These are phyloP conservation scores for Drosophila suboccidentalis DNA, from an alignment of 2,888 invertebrate species.

Conservation along the genomic window DNA sequence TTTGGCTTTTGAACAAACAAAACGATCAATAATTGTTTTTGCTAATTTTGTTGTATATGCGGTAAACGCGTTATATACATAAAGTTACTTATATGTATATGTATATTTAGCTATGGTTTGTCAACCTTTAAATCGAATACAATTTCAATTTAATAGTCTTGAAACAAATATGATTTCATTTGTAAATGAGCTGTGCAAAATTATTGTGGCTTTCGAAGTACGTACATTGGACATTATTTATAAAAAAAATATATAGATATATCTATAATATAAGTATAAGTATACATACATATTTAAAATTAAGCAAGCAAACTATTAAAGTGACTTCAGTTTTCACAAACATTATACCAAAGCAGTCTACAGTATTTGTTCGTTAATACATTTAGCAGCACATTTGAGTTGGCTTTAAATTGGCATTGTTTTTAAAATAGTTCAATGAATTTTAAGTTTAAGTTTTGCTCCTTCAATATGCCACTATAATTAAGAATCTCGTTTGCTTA, in stretches of 20 bases:
- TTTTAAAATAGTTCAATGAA: slow-evolving; percentile 1
- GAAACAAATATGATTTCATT: slow-evolving; percentile 1
- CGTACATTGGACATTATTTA: slow-evolving; percentile 47
- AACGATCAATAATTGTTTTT: slow-evolving; percentile 13
- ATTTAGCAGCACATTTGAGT: slow-evolving; percentile 21
- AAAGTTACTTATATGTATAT: not conserved
- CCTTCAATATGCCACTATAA: slow-evolving; percentile 51
- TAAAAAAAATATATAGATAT: slow-evolving; percentile 45
- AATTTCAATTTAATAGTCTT: slow-evolving; percentile 15
- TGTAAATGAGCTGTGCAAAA: slow-evolving; percentile 47
- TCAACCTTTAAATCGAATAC: slow-evolving; percentile 26
- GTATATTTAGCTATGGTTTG: slow-evolving; percentile 18
- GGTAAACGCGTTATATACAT: slow-evolving; percentile 7
- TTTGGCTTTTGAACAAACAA: slow-evolving; percentile 30
- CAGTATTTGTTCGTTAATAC: slow-evolving; percentile 15
- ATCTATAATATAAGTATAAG: slow-evolving; percentile 29
- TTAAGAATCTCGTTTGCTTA: slow-evolving; percentile 52
- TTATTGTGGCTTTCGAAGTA: slow-evolving; percentile 48
- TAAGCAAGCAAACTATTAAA: slow-evolving; percentile 51
- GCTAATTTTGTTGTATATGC: slow-evolving; percentile 19
- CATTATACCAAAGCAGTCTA: slow-evolving; percentile 49
- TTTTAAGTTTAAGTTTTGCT: not conserved
- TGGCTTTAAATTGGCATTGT: slow-evolving; percentile 30
- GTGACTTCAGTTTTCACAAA: slow-evolving; percentile 24
- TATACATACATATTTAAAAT: slow-evolving; percentile 37